Evolutionary conservation across 2,888 invertebrate species (phyloP), one percentile per base, ranked within the genome.

Genomic region (Xanthorhoe spadicearia): DNA sequence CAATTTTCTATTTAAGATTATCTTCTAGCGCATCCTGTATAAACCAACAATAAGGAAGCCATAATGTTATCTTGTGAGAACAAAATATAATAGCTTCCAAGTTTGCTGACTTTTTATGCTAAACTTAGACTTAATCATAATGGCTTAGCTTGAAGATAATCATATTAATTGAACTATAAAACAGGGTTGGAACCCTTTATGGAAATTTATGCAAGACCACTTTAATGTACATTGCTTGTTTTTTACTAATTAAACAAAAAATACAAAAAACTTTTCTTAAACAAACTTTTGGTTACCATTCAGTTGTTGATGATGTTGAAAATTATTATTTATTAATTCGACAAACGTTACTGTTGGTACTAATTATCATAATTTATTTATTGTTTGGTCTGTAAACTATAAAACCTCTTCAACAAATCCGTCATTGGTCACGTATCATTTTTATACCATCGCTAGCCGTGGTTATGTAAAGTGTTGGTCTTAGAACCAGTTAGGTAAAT

Each of bases 401-500:
- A 7, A 56, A 43, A 48, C 3, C 0, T 28, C 17, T 2, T 35
- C 15, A 23, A 56, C 17, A 18, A 62, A 56, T 23, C 56, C 51
- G 8, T 56, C 63, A 13, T 32, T 64, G 48, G 46, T 58, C 17
- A 19, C 19, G 5, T 32, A 18, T 8, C 48, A 58, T 48, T 23
- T 10, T 49, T 5, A 48, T 13, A 58, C 28, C 2, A n/a, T 58
- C 63, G 32, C 13, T 17, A 23, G 63, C 54, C 5, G 57, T 74
- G 52, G 76, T 72, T 46, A 57, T 59, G 79, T 75, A 75, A 85
- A 83, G 84, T 87, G 87, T 86, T 84, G 85, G 87, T 75, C 72
- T 72, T 77, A 82, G 81, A 91, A 91, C 91, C 89, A 84, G 91
- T 91, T 90, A 90, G 85, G 90, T 84, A 90, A 90, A 91, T 90